Evolutionary conservation across 2,797 vertebrate species (phyloP).

Genomic region (Cirrhinus molitorella): DNA sequence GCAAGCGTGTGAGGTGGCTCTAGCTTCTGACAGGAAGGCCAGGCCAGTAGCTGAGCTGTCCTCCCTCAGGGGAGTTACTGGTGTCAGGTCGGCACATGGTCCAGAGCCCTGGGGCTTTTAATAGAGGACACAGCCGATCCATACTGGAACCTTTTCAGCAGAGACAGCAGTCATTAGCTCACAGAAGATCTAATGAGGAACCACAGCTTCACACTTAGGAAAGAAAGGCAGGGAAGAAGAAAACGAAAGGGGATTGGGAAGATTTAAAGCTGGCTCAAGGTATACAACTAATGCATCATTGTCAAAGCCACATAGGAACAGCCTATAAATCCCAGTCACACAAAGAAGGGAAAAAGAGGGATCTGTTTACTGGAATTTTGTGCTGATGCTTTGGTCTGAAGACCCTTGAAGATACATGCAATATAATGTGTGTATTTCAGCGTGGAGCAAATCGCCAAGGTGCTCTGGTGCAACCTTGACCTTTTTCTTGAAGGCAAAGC

Average conservation of each 20-base stretch:
- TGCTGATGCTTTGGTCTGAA: constrained; percentile 13
- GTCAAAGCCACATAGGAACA: constrained; percentile 28
- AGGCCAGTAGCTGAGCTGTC: constrained; percentile 9
- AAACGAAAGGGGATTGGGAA: constrained; percentile 49
- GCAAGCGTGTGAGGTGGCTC: constrained; percentile 10
- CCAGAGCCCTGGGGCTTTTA: constrained; percentile 45
- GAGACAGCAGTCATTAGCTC: constrained; percentile 39
- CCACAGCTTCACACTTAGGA: constrained; percentile 11
- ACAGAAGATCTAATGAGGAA: constrained; percentile 48
- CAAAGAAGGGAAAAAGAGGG: not conserved
- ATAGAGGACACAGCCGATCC: constrained; percentile 50
- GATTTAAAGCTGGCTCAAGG: constrained; percentile 16
- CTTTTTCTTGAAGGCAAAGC: constrained; percentile 70
- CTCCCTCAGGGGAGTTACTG: constrained; percentile 38
- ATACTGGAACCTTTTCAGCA: constrained; percentile 52
- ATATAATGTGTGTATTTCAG: constrained; percentile 47
- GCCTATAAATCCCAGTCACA: constrained; percentile 57
- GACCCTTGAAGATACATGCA: constrained; percentile 1
- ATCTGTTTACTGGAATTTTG: not conserved
- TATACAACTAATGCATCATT: constrained; percentile 15
- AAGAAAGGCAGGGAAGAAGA: constrained; percentile 9
- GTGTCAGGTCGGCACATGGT: constrained; percentile 42
- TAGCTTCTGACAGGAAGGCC: constrained; percentile 17
- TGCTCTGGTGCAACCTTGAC: constrained; percentile 72
- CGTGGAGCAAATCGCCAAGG: constrained; percentile 51